Evolutionary conservation across 2,888 invertebrate species (phyloP).

Genomic region (Synanthedon tipuliformis): DNA sequence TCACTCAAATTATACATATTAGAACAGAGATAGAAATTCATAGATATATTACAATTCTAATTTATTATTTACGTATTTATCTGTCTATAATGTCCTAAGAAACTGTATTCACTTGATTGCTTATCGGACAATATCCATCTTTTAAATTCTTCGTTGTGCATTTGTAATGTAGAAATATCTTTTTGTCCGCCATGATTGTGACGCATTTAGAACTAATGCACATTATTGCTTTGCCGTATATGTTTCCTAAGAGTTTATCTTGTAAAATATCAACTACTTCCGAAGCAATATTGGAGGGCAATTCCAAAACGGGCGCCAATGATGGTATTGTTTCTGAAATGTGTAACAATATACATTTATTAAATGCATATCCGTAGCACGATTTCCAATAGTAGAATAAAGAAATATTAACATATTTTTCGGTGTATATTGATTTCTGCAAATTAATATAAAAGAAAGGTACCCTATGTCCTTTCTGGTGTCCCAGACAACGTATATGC

Average conservation of each 20-base stretch:
- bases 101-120: slow-evolving; percentile 19
- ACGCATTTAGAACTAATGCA: slow-evolving; percentile 51
- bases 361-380: too few species aligned
- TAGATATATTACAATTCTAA: too few species aligned
- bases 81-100: too few species aligned
- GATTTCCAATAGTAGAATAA: too few species aligned
- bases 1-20: too few species aligned
- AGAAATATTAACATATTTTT: too few species aligned
- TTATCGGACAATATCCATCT: slow-evolving; percentile 39
- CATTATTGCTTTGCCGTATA: slow-evolving; percentile 53
- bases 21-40: too few species aligned
- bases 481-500: too few species aligned
- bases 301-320: slow-evolving; percentile 53
- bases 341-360: not conserved
- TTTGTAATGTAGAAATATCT: slow-evolving; percentile 41
- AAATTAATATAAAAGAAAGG: too few species aligned
- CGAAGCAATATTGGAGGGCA: slow-evolving; percentile 49
- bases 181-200: slow-evolving; percentile 41
- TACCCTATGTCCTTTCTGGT: too few species aligned
- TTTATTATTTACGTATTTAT: too few species aligned
- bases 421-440: too few species aligned
- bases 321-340: slow-evolving; percentile 49
- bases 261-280: slow-evolving; percentile 56
- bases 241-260: slow-evolving; percentile 47
- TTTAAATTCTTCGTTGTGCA: slow-evolving; percentile 42